A percentile compares a stretch with the other conserved stretches of the same genome.
Evolutionary conservation across 2,113 vertebrate genomes (phyloP).

Genomic region (Nansenia antarctica): DNA sequence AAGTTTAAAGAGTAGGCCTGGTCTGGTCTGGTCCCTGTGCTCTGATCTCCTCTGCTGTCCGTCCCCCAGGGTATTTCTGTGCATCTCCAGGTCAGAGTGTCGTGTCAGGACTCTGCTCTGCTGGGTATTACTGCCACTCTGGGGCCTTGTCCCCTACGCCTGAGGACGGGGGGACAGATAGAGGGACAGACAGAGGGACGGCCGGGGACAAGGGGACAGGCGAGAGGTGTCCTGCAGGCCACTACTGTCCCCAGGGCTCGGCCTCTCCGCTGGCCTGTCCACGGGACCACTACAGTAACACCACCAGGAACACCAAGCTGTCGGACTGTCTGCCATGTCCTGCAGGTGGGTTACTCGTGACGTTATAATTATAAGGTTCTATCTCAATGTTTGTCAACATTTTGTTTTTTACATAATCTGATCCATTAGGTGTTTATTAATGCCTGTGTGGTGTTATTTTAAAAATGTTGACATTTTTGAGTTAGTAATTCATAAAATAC

Average conservation of each 20-base stretch:
- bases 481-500: too few species aligned
- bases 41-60: not conserved
- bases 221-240: constrained; percentile 74
- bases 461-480: too few species aligned
- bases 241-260: constrained; percentile 82
- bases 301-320: constrained; percentile 62
- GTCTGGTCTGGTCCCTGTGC: not conserved
- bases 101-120: constrained; percentile 73
- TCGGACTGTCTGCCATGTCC: constrained; percentile 78
- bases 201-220: constrained; percentile 75
- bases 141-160: constrained; percentile 71
- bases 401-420: too few species aligned
- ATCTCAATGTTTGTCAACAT: too few species aligned
- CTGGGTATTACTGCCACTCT: constrained; percentile 78
- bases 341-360: constrained; percentile 80
- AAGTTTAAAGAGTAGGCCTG: too few species aligned
- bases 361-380: too few species aligned
- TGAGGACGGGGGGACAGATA: constrained; percentile 61
- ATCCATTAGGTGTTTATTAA: too few species aligned
- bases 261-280: constrained; percentile 75
- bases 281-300: constrained; percentile 78
- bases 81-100: constrained; percentile 60
- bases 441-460: too few species aligned
- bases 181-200: constrained; percentile 62
- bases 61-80: constrained; percentile 79